phyloP scores from a whole-genome alignment of 2,113 vertebrate species.

The Osmerus mordax region DNA sequence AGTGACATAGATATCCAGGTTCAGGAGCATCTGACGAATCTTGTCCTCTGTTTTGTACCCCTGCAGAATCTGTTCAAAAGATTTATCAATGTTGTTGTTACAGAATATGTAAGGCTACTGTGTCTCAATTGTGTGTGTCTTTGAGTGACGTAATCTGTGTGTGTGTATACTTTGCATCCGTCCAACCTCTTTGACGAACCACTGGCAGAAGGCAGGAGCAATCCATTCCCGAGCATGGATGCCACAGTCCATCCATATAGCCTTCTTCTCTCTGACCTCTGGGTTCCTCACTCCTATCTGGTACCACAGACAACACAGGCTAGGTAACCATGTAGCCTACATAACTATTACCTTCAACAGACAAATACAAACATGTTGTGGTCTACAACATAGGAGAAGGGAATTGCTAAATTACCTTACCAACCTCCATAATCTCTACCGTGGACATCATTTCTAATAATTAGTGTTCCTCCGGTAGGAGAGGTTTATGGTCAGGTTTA shows the following conservation, averaged over 20 bases:
- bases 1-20: conserved; percentile 74
- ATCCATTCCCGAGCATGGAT: conserved; percentile 82
- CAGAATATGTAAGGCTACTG: neutral
- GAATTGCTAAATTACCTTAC: no score
- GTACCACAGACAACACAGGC: conserved; percentile 1
- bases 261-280: conserved; percentile 63
- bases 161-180: neutral
- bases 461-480: no score
- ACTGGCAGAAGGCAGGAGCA: conserved; percentile 80
- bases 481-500: no score
- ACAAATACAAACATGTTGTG: no score
- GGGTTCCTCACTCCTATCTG: conserved; percentile 72
- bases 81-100: no score
- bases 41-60: conserved; percentile 62
- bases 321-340: no score
- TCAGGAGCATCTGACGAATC: conserved; percentile 61
- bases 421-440: no score
- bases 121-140: neutral
- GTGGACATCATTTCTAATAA: no score
- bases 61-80: conserved; percentile 61
- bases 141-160: neutral
- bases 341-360: no score
- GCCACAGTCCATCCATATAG: conserved; percentile 80
- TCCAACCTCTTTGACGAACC: conserved; percentile 82
- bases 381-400: no score